Base-by-base conservation (phyloP, 1,140 invertebrate species). In the Drosophila micromelanica region DNA sequence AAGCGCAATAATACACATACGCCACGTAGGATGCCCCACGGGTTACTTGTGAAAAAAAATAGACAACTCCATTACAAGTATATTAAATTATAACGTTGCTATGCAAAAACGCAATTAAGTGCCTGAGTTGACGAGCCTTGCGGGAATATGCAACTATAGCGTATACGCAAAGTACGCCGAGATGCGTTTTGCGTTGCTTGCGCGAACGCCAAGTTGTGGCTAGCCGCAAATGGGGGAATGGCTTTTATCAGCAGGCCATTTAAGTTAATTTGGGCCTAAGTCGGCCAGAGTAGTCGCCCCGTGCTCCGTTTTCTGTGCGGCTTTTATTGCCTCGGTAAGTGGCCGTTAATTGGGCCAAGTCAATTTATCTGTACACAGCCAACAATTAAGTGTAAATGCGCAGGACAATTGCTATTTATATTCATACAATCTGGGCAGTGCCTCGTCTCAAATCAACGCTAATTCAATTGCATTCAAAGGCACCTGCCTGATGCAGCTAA, bases 381-480 rank as follows among this genome's bases (percentile, higher is more conserved):
- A 30, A 81, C 69, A 74, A 73, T 74, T 74, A 62, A 82, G 60
- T 37, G 42, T 49, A 60, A 59, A 48, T 55, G 38, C 43, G 48
- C 54, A 57, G 65, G 76, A 64, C 82, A 78, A 81, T 85, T 87
- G 78, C 74, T 68, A 74, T 80, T 86, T 86, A 85, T 74, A 45
- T 45, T 54, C 15, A 38, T 71, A 55, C 55, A 56, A 27, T 35
- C 51, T 9, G 43, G 11, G 43, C 20, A 40, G 13, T 38, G 32
- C 9, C 52, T 32, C 27, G 59, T 56, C 61, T 78, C 70, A 63
- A 89, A 89, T 84, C 84, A 84, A 71, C 68, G 84, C 69, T 90
- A 89, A 87, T 87, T 89, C 63, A 87, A 89, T 87, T 84, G 82
- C 61, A 74, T 80, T 87, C 65, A 79, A 73, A 69, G 51, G 67